These are phyloP conservation scores for Gasteruption jaculator DNA, from an alignment of 2,888 invertebrate genomes.

Conservation along the genomic window DNA sequence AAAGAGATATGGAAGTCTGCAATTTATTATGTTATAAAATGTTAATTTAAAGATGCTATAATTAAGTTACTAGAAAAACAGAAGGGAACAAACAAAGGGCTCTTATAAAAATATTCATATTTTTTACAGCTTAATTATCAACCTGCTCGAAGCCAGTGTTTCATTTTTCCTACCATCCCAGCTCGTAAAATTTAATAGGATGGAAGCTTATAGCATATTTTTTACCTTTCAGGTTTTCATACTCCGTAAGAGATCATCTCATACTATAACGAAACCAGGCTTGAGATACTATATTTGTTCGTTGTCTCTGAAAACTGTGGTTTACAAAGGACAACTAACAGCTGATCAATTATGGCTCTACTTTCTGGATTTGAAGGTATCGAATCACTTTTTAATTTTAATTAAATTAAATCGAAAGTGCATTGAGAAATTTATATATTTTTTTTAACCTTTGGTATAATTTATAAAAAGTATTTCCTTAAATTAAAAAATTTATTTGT, in stretches of 20 bases:
- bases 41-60: no score
- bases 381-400: conserved; percentile 17
- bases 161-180: no score
- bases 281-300: conserved; percentile 96
- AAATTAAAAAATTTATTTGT: background rate
- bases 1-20: no score
- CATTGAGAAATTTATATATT: conserved; percentile 3
- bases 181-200: no score
- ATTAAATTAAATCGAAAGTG: background rate
- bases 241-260: conserved; percentile 88
- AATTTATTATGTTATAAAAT: no score
- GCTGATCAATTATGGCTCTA: conserved; percentile 89
- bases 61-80: no score
- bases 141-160: no score
- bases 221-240: conserved; percentile 72
- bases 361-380: conserved; percentile 60
- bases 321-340: conserved; percentile 97
- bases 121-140: no score
- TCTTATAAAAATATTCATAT: no score
- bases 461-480: conserved; percentile 22
- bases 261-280: conserved; percentile 78
- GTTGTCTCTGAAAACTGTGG: conserved; percentile 81
- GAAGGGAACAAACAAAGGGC: no score
- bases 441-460: background rate
- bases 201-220: conserved; percentile 2